A percentile compares a stretch with the other conserved stretches of the same genome.
Conservation (phyloP, 2,797 vertebrate species). For the Natrix natrix region DNA sequence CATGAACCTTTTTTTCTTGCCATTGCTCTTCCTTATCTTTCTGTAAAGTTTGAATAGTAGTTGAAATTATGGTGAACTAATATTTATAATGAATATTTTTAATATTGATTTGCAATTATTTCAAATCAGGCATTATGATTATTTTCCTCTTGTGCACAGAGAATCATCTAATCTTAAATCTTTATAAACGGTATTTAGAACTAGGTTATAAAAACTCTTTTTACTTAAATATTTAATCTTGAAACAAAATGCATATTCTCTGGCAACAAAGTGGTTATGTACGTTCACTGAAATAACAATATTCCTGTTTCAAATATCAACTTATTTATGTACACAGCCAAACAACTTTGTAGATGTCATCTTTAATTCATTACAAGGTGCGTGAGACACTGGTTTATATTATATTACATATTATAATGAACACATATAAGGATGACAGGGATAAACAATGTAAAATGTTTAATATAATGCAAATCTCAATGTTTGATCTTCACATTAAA, state of each 20-base stretch:
- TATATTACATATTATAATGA: not conserved
- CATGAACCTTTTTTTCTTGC: slow-evolving; percentile 94
- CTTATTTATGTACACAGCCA: not conserved
- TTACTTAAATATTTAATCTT: not conserved
- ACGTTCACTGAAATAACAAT: not conserved
- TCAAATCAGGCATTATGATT: not conserved
- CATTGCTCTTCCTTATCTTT: slow-evolving; percentile 98
- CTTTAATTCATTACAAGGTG: not conserved
- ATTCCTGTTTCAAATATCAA: not conserved
- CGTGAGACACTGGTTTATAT: not conserved
- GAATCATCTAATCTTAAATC: not conserved
- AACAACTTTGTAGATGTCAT: not conserved
- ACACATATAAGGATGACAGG: not conserved
- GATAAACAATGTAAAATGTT: not conserved
- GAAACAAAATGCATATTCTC: not conserved
- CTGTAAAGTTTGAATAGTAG: slow-evolving; percentile 59
- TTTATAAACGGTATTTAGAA: not conserved
- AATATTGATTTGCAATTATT: not conserved
- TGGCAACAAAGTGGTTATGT: not conserved
- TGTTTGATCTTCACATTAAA: not conserved
- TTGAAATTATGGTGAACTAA: slow-evolving; percentile 4
- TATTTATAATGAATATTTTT: not conserved
- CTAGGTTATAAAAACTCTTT: not conserved
- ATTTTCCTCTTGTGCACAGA: not conserved
- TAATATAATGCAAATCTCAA: not conserved